Evolutionary conservation across 35 echinoderm and acorn worm species (phyloP).

Genomic region (Heliocidaris tuberculata): DNA sequence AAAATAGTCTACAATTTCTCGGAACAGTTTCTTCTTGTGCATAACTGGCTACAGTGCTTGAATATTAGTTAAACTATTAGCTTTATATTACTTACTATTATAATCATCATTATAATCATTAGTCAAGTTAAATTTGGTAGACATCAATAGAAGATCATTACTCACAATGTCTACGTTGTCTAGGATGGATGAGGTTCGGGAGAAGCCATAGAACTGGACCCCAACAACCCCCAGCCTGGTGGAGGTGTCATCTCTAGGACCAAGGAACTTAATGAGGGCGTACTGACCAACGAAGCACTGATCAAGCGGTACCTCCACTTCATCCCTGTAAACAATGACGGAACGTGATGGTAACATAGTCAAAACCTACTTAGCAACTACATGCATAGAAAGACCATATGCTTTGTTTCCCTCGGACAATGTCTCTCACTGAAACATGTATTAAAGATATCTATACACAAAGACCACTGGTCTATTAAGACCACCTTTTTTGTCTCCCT

Average conservation of each 20-base stretch:
- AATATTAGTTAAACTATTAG: no score
- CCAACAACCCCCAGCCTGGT: conserved; percentile 81
- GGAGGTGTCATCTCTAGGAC: conserved; percentile 68
- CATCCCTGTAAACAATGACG: conserved; percentile 65
- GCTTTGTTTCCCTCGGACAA: no score
- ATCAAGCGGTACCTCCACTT: conserved; percentile 80
- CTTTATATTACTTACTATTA: no score
- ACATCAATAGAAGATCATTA: background rate
- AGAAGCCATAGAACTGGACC: conserved; percentile 86
- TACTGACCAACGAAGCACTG: conserved; percentile 71
- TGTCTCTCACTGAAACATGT: no score
- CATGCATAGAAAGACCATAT: no score
- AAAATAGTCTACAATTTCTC: no score
- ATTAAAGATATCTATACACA: no score
- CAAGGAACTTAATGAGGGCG: conserved; percentile 91
- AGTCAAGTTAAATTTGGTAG: background rate
- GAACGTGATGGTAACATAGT: background rate
- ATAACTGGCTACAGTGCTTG: no score
- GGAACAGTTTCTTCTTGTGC: no score
- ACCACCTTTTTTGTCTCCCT: no score
- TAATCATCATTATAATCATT: no score
- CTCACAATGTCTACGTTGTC: conserved; percentile 78
- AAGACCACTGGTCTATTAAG: no score
- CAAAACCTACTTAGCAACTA: background rate
- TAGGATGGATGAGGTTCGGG: conserved; percentile 54